phyloP scores from a whole-genome alignment of 2,797 vertebrate species.

The Diceros bicornis region DNA sequence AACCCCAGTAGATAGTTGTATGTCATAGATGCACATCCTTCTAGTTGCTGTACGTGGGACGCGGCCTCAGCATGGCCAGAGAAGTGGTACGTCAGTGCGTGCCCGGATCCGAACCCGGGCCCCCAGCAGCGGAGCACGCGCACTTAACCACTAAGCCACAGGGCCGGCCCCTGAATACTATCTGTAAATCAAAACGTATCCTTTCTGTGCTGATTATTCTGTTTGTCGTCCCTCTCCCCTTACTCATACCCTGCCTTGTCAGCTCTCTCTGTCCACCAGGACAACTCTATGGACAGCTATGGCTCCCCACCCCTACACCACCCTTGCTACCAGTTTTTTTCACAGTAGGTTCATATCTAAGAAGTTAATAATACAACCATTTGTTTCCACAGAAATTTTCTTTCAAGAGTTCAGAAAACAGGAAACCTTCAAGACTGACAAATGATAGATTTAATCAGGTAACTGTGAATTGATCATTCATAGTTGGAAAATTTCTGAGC shows the following conservation, averaged over 20 bases:
- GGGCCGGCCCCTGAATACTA: slow-evolving; percentile 39
- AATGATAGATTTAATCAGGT: slow-evolving; percentile 42
- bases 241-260: too few species aligned
- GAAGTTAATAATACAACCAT: background rate
- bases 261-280: background rate
- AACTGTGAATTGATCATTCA: slow-evolving; percentile 51
- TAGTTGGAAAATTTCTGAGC: slow-evolving; percentile 49
- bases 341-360: background rate
- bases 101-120: too few species aligned
- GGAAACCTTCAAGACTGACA: slow-evolving; percentile 27
- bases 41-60: too few species aligned
- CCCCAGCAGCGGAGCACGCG: too few species aligned
- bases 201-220: background rate
- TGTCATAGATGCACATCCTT: too few species aligned
- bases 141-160: too few species aligned
- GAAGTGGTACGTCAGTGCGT: too few species aligned
- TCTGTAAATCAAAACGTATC: background rate
- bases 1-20: too few species aligned
- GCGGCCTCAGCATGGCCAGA: too few species aligned
- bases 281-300: background rate
- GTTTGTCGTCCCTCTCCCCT: background rate
- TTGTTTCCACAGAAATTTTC: background rate
- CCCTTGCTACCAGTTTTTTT: background rate
- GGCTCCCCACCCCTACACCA: background rate
- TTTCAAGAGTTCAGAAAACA: slow-evolving; percentile 58